These are phyloP conservation scores for Melanerpes aurifrons DNA, from an alignment of 2,113 vertebrate species.

Conservation along the genomic window DNA sequence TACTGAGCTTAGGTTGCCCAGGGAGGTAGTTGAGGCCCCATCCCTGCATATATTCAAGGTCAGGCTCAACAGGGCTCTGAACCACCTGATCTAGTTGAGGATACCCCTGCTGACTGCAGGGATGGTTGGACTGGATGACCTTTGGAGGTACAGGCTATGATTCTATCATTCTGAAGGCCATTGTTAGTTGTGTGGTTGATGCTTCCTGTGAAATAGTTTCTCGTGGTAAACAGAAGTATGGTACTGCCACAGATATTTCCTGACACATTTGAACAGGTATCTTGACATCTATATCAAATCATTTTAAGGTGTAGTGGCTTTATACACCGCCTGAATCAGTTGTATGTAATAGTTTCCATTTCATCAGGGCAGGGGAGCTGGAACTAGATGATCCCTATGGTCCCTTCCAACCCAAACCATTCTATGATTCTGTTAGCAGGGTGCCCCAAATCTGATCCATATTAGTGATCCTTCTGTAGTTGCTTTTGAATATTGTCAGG, in stretches of 20 bases:
- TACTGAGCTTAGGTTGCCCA: not conserved
- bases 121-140: not conserved
- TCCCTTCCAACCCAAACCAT: no score
- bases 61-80: no score
- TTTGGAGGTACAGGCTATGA: no score
- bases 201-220: not conserved
- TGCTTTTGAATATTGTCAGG: not conserved
- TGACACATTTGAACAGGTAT: not conserved
- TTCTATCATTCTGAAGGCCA: no score
- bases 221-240: not conserved
- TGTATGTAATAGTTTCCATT: not conserved
- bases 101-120: not conserved
- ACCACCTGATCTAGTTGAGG: no score
- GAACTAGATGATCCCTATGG: no score
- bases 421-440: not conserved
- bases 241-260: not conserved
- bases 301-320: not conserved
- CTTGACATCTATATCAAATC: not conserved
- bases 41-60: no score
- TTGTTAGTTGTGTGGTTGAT: not conserved
- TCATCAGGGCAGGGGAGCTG: not conserved
- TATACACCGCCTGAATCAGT: not conserved
- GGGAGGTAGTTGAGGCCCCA: no score
- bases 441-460: not conserved
- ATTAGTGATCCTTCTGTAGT: not conserved